Conservation (phyloP, 2,113 vertebrate species). For the Myocastor coypus region DNA sequence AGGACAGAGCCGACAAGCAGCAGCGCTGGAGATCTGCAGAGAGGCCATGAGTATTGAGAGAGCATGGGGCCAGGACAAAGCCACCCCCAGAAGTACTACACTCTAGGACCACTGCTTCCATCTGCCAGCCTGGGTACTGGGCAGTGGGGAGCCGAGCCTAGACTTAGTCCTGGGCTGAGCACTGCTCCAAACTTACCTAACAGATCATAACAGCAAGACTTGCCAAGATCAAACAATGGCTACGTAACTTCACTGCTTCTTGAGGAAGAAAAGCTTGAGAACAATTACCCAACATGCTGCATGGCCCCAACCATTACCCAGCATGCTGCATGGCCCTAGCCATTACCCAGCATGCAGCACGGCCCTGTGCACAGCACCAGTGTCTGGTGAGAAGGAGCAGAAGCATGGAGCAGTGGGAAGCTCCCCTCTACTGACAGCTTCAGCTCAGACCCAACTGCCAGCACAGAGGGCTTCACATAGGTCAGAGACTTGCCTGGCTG, state of each 20-base stretch:
- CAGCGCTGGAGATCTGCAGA: background rate
- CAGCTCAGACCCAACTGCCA: background rate
- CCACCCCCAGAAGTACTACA: background rate
- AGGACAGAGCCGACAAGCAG: background rate
- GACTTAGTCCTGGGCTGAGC: background rate
- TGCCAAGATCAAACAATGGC: background rate
- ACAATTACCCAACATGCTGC: background rate
- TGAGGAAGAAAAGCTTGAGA: background rate
- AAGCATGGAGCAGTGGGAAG: background rate
- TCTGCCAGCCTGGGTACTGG: too few species aligned
- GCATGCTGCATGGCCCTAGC: background rate
- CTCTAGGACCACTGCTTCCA: background rate
- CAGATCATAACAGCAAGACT: background rate
- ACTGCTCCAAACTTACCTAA: background rate
- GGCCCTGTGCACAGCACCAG: background rate
- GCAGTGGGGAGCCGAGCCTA: background rate
- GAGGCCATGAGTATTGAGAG: background rate
- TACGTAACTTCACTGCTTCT: background rate
- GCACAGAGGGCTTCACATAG: background rate
- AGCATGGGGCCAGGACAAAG: background rate
- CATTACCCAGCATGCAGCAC: background rate
- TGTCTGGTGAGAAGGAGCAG: background rate
- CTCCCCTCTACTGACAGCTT: background rate
- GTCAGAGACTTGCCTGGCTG: background rate
- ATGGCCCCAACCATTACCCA: background rate